phyloP scores from a whole-genome alignment of 2,113 vertebrate genomes.

The Perccottus glenii region DNA sequence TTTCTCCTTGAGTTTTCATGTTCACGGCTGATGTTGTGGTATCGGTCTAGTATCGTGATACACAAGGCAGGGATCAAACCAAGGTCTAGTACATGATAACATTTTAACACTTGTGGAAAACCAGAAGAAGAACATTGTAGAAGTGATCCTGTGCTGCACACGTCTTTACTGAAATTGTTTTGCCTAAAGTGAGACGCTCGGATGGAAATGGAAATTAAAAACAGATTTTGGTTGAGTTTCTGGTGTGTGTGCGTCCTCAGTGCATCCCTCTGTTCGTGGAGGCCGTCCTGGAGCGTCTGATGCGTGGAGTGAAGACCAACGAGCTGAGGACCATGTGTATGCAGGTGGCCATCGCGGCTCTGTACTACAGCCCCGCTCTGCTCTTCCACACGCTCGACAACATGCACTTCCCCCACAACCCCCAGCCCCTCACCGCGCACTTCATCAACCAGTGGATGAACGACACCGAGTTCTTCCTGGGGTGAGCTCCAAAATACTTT shows the following conservation, averaged over 20 bases:
- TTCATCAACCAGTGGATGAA: slow-evolving; percentile 99
- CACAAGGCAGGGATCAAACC: too few relatives aligned
- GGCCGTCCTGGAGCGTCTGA: slow-evolving; percentile 91
- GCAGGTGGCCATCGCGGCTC: slow-evolving; percentile 93
- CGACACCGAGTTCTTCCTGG: slow-evolving; percentile 95
- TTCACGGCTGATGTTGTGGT: too few relatives aligned
- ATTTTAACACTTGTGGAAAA: too few relatives aligned
- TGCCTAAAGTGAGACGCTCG: too few relatives aligned
- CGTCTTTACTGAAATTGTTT: too few relatives aligned
- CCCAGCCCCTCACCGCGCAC: slow-evolving; percentile 92
- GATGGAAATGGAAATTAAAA: too few relatives aligned
- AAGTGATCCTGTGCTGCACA: too few relatives aligned
- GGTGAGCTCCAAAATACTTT: slow-evolving; percentile 71
- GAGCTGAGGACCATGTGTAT: slow-evolving; percentile 97
- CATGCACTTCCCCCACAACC: slow-evolving; percentile 89
- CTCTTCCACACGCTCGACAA: slow-evolving; percentile 92
- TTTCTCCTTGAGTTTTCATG: too few relatives aligned
- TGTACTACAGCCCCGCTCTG: slow-evolving; percentile 92
- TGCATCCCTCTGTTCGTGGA: slow-evolving; percentile 95
- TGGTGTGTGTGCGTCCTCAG: slow-evolving; percentile 62
- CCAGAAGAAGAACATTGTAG: too few relatives aligned
- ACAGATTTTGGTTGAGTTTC: too few relatives aligned
- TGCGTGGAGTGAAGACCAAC: slow-evolving; percentile 91
- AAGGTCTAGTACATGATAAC: too few relatives aligned
- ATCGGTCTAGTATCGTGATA: too few relatives aligned